These are phyloP conservation scores for Azemiops feae DNA, from an alignment of 2,113 vertebrate species.

Conservation along the genomic window DNA sequence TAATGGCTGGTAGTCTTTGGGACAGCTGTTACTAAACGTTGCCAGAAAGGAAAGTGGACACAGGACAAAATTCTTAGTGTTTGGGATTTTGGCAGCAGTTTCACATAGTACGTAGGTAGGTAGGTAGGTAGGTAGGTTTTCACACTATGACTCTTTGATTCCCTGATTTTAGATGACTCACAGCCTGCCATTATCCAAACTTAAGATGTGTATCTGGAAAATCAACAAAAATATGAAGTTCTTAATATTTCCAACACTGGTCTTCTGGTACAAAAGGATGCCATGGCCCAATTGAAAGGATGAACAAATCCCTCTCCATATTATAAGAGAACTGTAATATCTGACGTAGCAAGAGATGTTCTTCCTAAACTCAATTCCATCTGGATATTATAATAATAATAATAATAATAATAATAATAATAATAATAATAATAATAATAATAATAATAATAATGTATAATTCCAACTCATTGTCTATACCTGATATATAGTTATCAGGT, in stretches of 20 bases:
- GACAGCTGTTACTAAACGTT: background rate
- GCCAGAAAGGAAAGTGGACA: background rate
- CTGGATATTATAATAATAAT: background rate
- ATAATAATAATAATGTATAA: background rate
- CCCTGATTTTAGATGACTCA: background rate
- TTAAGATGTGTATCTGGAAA: background rate
- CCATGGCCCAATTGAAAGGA: background rate
- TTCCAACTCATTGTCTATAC: background rate
- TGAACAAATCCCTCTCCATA: background rate
- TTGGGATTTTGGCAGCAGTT: background rate
- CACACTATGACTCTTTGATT: background rate
- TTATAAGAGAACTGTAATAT: background rate
- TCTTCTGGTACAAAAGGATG: background rate
- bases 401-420: background rate
- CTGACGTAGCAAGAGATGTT: background rate
- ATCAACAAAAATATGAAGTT: background rate
- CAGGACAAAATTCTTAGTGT: background rate
- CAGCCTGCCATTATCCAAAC: background rate
- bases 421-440: background rate
- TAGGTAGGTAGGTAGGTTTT: background rate
- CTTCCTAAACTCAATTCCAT: background rate
- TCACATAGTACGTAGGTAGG: background rate
- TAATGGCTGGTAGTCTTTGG: background rate
- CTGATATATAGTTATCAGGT: background rate
- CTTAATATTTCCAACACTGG: background rate